Conservation (phyloP, 2,797 vertebrate species). For the Knipowitschia caucasica region DNA sequence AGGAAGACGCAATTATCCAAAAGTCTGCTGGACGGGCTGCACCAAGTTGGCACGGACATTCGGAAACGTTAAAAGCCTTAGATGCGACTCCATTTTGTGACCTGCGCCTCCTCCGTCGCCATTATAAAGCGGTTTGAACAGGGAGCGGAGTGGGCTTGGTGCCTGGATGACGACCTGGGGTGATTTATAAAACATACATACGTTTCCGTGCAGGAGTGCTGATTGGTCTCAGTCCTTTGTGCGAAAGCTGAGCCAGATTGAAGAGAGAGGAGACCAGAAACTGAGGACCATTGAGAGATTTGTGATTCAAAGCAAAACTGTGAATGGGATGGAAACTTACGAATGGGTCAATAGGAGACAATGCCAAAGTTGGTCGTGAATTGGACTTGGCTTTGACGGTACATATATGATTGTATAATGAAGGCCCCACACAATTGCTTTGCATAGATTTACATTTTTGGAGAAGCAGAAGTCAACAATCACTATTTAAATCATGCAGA, state of each 20-base stretch:
- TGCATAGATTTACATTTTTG: background rate
- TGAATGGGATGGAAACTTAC: too few relatives aligned
- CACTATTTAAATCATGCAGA: too few relatives aligned
- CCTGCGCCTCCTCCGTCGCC: slow-evolving; percentile 17
- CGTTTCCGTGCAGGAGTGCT: slow-evolving; percentile 22
- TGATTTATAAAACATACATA: slow-evolving; percentile 32
- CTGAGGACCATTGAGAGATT: too few relatives aligned
- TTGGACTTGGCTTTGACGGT: background rate
- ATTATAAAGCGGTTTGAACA: slow-evolving; percentile 52
- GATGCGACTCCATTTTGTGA: slow-evolving; percentile 55
- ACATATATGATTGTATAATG: slow-evolving; percentile 2
- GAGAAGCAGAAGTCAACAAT: too few relatives aligned
- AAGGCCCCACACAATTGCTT: slow-evolving; percentile 18
- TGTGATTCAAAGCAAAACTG: too few relatives aligned
- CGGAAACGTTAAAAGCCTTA: slow-evolving; percentile 68
- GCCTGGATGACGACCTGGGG: slow-evolving; percentile 64
- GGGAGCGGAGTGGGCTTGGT: slow-evolving; percentile 53
- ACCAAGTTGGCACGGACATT: slow-evolving; percentile 66
- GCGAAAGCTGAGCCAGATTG: slow-evolving; percentile 39
- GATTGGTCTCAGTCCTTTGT: slow-evolving; percentile 30
- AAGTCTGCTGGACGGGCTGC: slow-evolving; percentile 39
- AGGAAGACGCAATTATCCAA: slow-evolving; percentile 63
- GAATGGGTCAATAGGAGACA: slow-evolving; percentile 28
- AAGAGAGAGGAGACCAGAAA: too few relatives aligned
- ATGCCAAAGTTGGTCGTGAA: slow-evolving; percentile 17